These are phyloP conservation scores for Drosophila nannoptera DNA, from an alignment of 1,140 invertebrate species.

Conservation along the genomic window DNA sequence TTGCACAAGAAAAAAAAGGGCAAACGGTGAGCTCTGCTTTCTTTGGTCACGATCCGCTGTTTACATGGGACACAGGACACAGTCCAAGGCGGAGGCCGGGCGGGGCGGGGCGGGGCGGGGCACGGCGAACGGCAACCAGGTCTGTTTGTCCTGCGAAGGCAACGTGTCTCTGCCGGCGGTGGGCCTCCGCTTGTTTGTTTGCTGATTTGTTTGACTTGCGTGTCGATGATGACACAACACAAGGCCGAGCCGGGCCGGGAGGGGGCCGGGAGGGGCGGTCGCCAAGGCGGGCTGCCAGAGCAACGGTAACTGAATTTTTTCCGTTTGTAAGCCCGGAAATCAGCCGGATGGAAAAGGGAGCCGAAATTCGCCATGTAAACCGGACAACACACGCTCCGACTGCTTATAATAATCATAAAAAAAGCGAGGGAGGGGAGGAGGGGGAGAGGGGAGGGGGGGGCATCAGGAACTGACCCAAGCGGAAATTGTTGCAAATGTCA, in stretches of 20 bases:
- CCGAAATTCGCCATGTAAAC: conserved; percentile 5
- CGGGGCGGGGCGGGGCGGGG: too few relatives aligned
- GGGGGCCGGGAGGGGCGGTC: conserved; percentile 1
- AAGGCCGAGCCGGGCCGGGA: conserved; percentile 26
- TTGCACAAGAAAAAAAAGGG: conserved; percentile 9
- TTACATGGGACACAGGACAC: conserved; percentile 41
- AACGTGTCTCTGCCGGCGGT: conserved; percentile 42
- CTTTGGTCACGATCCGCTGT: conserved; percentile 67
- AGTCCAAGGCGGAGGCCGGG: too few relatives aligned
- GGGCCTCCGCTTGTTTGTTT: conserved; percentile 63
- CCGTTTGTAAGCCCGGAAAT: conserved; percentile 22
- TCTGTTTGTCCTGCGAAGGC: conserved; percentile 42
- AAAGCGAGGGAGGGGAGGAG: conserved; percentile 15
- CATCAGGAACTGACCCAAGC: conserved; percentile 61
- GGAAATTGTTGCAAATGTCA: conserved; percentile 76
- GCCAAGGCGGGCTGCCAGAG: conserved; percentile 26
- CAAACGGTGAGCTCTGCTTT: conserved; percentile 24
- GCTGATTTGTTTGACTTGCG: conserved; percentile 79
- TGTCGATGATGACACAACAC: conserved; percentile 78
- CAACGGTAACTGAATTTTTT: conserved; percentile 60
- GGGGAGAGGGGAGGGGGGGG: background rate
- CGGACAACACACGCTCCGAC: conserved; percentile 8
- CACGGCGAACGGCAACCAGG: conserved; percentile 12
- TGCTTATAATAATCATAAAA: conserved; percentile 74
- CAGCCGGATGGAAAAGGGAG: conserved; percentile 2